phyloP scores from a whole-genome alignment of 2,797 vertebrate genomes.

The Poeciliopsis gracilis region DNA sequence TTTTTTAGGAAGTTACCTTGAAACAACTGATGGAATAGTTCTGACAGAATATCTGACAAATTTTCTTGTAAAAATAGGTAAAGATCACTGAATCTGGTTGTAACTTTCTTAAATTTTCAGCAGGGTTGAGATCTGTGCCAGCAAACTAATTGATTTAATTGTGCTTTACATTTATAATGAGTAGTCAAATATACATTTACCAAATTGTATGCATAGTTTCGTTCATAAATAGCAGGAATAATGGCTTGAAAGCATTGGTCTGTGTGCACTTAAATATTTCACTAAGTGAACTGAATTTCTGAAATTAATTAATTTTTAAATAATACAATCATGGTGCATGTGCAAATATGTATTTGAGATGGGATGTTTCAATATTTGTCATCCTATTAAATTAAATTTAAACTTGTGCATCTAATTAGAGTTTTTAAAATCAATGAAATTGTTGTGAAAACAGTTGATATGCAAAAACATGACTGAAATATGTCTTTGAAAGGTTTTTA shows the following conservation, averaged over 20 bases:
- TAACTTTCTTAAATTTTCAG: neutral
- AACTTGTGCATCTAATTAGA: neutral
- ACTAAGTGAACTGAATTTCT: neutral
- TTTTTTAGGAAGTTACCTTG: neutral
- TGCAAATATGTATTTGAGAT: neutral
- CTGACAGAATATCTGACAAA: neutral
- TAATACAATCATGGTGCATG: neutral
- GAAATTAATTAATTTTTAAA: neutral
- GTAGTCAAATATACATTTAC: no score
- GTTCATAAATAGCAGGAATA: neutral
- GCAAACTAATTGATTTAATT: no score
- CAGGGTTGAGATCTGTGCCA: neutral
- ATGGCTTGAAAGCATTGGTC: neutral
- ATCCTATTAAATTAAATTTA: neutral
- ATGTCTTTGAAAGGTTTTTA: neutral
- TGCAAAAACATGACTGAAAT: neutral
- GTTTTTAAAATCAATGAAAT: neutral
- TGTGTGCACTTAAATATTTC: neutral
- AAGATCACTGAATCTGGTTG: neutral
- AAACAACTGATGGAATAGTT: neutral
- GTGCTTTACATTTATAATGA: no score
- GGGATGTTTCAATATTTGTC: neutral
- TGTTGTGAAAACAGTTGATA: neutral
- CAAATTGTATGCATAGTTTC: no score
- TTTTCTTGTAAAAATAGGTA: neutral